Evolutionary conservation across 2,888 invertebrate genomes (phyloP).

Genomic region (Salpingus planirostris): DNA sequence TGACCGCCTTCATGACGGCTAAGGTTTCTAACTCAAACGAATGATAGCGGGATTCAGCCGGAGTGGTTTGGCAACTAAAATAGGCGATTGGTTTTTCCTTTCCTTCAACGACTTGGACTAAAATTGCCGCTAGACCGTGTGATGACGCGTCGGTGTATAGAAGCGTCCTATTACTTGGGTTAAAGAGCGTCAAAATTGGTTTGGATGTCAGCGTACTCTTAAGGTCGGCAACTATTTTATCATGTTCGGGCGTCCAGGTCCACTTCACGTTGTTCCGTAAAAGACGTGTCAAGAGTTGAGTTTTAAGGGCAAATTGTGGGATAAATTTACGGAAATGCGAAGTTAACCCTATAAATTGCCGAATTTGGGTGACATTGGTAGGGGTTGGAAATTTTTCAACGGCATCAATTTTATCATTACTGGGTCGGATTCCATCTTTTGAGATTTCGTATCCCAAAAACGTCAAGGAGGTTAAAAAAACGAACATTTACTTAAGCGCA

Average conservation of each 20-base stretch:
- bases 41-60: too few species aligned
- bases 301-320: conserved; percentile 1
- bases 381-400: conserved; percentile 2
- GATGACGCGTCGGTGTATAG: conserved; percentile 1
- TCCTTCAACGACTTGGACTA: conserved; percentile 1
- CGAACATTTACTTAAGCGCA: conserved; percentile 1
- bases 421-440: background rate
- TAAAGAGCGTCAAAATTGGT: conserved; percentile 1
- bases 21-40: too few species aligned
- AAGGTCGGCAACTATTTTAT: background rate
- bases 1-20: too few species aligned
- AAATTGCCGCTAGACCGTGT: conserved; percentile 1
- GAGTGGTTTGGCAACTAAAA: too few species aligned
- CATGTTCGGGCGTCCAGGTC: conserved; percentile 1
- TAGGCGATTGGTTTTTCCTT: too few species aligned
- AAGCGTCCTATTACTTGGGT: background rate
- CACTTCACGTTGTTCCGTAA: background rate
- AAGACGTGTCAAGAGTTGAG: background rate
- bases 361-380: background rate
- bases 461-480: background rate
- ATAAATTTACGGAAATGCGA: conserved; percentile 3
- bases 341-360: conserved; percentile 1
- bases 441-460: conserved; percentile 1
- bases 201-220: background rate
- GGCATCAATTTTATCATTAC: conserved; percentile 1